Conservation (phyloP, 23 tunicate species). For the Styela plicata region DNA sequence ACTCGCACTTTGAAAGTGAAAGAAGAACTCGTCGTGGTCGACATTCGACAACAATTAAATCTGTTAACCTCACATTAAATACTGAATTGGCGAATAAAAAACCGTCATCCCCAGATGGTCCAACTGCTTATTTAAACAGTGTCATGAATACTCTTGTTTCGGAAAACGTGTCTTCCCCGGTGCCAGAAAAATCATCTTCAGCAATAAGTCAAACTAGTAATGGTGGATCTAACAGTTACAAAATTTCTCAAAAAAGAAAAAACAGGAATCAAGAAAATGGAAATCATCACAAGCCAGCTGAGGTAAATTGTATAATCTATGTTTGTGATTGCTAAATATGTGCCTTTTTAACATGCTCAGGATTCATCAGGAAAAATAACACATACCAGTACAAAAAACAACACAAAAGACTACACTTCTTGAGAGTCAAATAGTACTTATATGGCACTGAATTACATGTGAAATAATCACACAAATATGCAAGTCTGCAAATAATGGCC, state of each 20-base stretch:
- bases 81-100: neutral
- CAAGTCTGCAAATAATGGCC: too few relatives aligned
- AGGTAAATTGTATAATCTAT: too few relatives aligned
- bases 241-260: constrained; percentile 3
- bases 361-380: too few relatives aligned
- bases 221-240: neutral
- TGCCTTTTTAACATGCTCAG: too few relatives aligned
- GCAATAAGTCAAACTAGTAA: neutral
- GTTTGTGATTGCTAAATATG: too few relatives aligned
- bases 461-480: too few relatives aligned
- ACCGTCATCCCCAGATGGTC: constrained; percentile 1
- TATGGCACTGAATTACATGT: too few relatives aligned
- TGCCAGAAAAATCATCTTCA: neutral
- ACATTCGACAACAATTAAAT: neutral
- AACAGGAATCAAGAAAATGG: constrained; percentile 8
- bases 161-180: neutral
- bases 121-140: constrained; percentile 19
- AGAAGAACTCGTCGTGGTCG: neutral
- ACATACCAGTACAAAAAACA: too few relatives aligned
- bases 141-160: neutral
- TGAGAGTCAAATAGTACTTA: too few relatives aligned
- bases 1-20: neutral
- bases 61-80: neutral
- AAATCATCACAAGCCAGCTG: constrained; percentile 17
- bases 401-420: too few relatives aligned